Base-by-base conservation (phyloP, 2,888 invertebrate species). In the Stenotaenia linearis region DNA sequence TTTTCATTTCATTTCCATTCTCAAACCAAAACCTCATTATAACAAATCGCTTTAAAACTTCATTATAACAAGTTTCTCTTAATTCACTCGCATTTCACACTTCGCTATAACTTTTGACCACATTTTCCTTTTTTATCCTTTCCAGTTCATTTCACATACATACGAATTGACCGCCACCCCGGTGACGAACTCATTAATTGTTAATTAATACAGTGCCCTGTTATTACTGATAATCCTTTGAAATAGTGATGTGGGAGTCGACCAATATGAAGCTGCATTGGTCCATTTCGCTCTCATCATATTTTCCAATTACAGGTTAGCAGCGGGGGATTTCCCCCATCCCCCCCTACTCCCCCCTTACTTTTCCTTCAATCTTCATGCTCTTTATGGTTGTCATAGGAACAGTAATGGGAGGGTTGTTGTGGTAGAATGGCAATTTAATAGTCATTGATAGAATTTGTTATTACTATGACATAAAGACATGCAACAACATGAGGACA, bases 271-370 rank as follows among this genome's bases (percentile, higher is more conserved):
- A 40, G 40, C 40, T 40, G 40, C 40, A 9, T 15, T 56, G 56
- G 21, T 56, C 56, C 21, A 56, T 56, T 56, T 56, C 56, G 7
- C 56, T 56, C 56, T 56, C 56, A 23, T 56, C 56, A 56, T 56
- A 56, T 56, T 56, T 56, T 56, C 56, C 56, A 56, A 56, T 56
- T 56, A 56, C 56, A 56, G 56, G 56, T 56, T 56, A 56, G 56
- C 56, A 56, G 56, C 21, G 10, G 56, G 56, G 56, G 21, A 21
- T 56, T 56, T 56, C 21, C 56, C 56, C 56, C 21, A 21, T 21
- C 56, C 40, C 40, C 15, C 40, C 15, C 32, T 6, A 4, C 40
- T 15, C 40, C 40, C n/a, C n/a, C n/a, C n/a, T n/a, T n/a, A n/a
- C n/a, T n/a, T 15, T 40, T 40, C 40, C 40, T 40, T 40, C 40